Evolutionary conservation across 2,797 vertebrate species (phyloP), one percentile per base, ranked within the genome.

Genomic region (Remorina albescens): DNA sequence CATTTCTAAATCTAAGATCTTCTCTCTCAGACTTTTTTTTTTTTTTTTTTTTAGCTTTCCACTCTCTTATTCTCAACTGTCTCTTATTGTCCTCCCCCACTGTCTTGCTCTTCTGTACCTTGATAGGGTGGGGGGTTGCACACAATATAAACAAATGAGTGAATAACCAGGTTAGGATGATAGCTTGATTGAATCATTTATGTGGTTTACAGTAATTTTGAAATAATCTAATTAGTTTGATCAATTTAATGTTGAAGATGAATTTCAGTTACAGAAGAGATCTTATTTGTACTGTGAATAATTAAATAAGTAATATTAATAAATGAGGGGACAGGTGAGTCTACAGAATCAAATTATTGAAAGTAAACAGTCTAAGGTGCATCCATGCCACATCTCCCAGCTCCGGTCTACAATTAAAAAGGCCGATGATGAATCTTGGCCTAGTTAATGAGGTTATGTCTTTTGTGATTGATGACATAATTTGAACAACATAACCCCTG

Each of bases 401-500:
- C 81, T 82, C 71, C 71, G 70, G 58, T 77, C 61, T 59, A 58
- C 72, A 77, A 82, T 87, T 86, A 74, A 62, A 76, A 75, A 79
- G 82, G 81, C 36, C 53, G 72, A 85, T 86, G 85, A 83, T 82
- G 58, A 79, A 71, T 74, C 53, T 62, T 42, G 72, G 56, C 59
- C 71, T 65, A 61, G 72, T 86, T 86, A 78, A 86, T 89, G 83
- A 53, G 67, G 68, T 88, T 84, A 53, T 70, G 62, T 32, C 53
- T 80, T 81, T 39, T 75, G 61, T 79, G 86, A 87, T 86, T 84
- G 75, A 87, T 81, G 80, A 84, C 57, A 83, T 77, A 74, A 81
- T 85, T 67, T 76, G 50, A 78, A 44, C 39, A 74, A 56, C 68
- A 47, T 67, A 60, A 83, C 53, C 54, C 59, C 76, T 86, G 71